A percentile compares a stretch with the other conserved stretches of the same genome.
Evolutionary conservation across 2,113 vertebrate species (phyloP).

Genomic region (Scatophagus argus): DNA sequence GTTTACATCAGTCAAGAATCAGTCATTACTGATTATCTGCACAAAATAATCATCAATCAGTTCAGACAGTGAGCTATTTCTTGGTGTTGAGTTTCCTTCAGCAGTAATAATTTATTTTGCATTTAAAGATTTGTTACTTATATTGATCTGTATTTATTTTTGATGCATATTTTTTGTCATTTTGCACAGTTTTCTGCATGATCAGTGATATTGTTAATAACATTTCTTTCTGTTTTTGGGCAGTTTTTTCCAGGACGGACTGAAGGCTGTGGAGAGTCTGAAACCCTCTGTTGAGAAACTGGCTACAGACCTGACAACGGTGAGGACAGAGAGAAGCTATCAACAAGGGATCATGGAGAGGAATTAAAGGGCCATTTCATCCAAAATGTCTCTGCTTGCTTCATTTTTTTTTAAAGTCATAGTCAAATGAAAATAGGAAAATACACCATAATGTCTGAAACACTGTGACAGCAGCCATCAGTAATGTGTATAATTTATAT

Average conservation of each 20-base stretch:
- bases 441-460: neutral
- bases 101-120: too few relatives aligned
- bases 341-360: too few relatives aligned
- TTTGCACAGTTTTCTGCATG: neutral
- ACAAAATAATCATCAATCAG: too few relatives aligned
- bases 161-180: neutral
- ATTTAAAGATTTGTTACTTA: too few relatives aligned
- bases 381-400: neutral
- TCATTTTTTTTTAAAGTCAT: too few relatives aligned
- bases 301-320: constrained; percentile 89
- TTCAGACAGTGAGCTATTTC: too few relatives aligned
- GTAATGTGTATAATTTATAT: neutral
- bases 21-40: too few relatives aligned
- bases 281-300: constrained; percentile 94
- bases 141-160: neutral
- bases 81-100: too few relatives aligned
- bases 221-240: too few relatives aligned
- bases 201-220: too few relatives aligned
- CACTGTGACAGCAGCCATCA: neutral
- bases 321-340: constrained; percentile 78
- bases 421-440: neutral
- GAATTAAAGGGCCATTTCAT: neutral
- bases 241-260: constrained; percentile 98
- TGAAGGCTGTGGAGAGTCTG: constrained; percentile 94
- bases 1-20: too few relatives aligned